Percentiles rank a stretch among this genome's conserved stretches.
Evolutionary conservation across 2,113 vertebrate genomes (phyloP).

Genomic region (Microtus richardsoni): DNA sequence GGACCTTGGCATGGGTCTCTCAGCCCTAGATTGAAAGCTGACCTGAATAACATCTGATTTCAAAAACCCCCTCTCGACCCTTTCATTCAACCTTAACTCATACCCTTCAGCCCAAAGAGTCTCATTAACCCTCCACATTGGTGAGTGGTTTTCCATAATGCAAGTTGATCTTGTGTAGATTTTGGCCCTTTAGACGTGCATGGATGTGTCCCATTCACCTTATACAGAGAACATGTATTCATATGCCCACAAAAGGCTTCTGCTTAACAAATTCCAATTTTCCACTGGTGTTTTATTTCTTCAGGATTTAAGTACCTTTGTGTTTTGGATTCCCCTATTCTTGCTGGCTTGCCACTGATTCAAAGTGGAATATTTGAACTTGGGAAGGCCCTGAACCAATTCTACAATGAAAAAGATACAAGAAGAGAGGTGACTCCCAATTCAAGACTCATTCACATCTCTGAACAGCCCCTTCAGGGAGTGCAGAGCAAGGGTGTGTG

Average conservation of each 20-base stretch:
- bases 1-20: too few relatives aligned
- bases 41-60: not conserved
- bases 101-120: accelerated
- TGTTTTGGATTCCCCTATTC: not conserved
- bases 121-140: not conserved
- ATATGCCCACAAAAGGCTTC: not conserved
- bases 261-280: not conserved
- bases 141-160: not conserved
- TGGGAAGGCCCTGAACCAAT: not conserved
- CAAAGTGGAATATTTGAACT: not conserved
- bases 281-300: not conserved
- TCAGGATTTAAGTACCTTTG: not conserved
- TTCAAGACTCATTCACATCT: not conserved
- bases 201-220: not conserved
- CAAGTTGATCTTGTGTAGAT: not conserved
- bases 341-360: not conserved
- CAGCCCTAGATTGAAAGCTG: not conserved
- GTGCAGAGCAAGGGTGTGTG: accelerated
- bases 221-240: not conserved
- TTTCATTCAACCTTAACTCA: not conserved
- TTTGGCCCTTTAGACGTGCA: not conserved
- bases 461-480: not conserved
- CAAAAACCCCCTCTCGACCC: not conserved
- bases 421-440: not conserved
- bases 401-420: not conserved